Conservation (phyloP, 1,140 invertebrate genomes). For the Drosophila sucinea region DNA sequence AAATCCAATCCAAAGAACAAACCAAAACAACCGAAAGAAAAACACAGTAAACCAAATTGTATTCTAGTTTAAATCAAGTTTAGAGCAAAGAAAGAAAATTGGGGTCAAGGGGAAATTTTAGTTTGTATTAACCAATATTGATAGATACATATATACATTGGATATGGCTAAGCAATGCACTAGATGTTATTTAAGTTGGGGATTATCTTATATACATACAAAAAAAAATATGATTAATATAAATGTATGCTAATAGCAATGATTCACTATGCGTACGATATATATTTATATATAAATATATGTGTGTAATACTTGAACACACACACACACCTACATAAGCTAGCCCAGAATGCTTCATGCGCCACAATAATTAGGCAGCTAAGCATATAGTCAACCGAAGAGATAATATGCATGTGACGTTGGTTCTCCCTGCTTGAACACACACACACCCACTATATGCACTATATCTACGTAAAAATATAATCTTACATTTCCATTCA, state of each 20-base stretch:
- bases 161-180: conserved; percentile 43
- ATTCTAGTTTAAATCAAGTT: conserved; percentile 70
- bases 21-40: background rate
- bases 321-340: conserved; percentile 43
- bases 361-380: conserved; percentile 7
- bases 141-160: conserved; percentile 12
- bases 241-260: conserved; percentile 41
- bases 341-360: conserved; percentile 46
- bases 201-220: conserved; percentile 11
- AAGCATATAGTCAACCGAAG: background rate
- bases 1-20: conserved; percentile 12
- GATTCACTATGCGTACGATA: conserved; percentile 56
- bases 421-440: background rate
- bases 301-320: conserved; percentile 3
- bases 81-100: background rate
- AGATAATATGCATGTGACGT: background rate
- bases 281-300: conserved; percentile 40
- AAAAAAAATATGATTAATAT: background rate
- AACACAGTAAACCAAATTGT: conserved; percentile 62
- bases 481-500: too few species aligned
- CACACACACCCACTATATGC: background rate
- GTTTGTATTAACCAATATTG: conserved; percentile 29
- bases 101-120: conserved; percentile 19
- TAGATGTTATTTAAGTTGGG: conserved; percentile 44
- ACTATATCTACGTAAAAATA: background rate